Evolutionary conservation across 1,140 invertebrate genomes (phyloP).

Genomic region (Atopsyche davidsoni): DNA sequence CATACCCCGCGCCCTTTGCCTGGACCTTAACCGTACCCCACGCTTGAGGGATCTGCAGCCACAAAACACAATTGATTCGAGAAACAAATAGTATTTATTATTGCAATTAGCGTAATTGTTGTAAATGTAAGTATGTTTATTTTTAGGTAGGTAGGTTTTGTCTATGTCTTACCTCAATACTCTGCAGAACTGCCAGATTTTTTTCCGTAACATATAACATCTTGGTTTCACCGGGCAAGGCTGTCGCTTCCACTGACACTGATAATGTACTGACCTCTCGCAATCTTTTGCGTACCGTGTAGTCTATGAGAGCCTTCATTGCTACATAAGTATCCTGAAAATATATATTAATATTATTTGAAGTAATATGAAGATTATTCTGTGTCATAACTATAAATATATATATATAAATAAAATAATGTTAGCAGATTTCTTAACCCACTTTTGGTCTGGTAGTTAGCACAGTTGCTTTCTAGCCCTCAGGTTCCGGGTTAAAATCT

Average conservation of each 20-base stretch:
- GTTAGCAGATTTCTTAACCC: too few species aligned
- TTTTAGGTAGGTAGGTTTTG: conserved; percentile 8
- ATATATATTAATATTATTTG: conserved; percentile 11
- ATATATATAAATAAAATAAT: too few species aligned
- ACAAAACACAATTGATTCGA: background rate
- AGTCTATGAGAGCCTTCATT: conserved; percentile 84
- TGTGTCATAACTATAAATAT: too few species aligned
- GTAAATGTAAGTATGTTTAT: too few species aligned
- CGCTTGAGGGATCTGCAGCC: conserved; percentile 72
- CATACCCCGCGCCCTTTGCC: conserved; percentile 85
- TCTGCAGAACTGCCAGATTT: conserved; percentile 70
- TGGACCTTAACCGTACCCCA: conserved; percentile 89
- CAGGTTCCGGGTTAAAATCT: too few species aligned
- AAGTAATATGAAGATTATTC: too few species aligned
- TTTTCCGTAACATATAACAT: conserved; percentile 65
- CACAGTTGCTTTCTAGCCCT: too few species aligned
- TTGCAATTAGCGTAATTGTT: too few species aligned
- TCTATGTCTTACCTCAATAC: conserved; percentile 61
- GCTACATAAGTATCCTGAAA: conserved; percentile 79
- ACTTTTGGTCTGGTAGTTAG: too few species aligned
- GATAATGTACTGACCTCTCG: conserved; percentile 81
- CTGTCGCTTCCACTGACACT: conserved; percentile 78
- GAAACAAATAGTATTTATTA: conserved; percentile 1
- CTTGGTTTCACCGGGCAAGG: conserved; percentile 61
- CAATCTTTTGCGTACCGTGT: conserved; percentile 76